Conservation (phyloP, 2,797 vertebrate species). For the Silurus aristotelis region DNA sequence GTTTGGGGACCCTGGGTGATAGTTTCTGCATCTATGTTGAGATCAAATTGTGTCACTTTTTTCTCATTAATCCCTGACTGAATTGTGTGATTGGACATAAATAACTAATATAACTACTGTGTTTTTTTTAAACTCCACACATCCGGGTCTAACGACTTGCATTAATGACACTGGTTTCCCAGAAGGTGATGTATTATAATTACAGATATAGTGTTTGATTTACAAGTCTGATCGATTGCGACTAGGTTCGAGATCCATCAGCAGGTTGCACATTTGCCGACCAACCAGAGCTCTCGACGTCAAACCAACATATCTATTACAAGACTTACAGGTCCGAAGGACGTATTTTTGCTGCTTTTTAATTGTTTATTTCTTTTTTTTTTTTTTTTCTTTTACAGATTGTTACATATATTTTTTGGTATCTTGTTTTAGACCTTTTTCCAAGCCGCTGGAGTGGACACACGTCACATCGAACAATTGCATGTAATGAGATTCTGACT, state of each 20-base stretch:
- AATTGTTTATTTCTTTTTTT: conserved; percentile 12
- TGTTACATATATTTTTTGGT: conserved; percentile 50
- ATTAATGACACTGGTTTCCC: background rate
- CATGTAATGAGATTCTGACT: conserved; percentile 68
- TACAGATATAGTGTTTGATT: background rate
- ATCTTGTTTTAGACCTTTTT: conserved; percentile 57
- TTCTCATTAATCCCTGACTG: background rate
- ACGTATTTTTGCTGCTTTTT: conserved; percentile 60
- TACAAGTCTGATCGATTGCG: background rate
- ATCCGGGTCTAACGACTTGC: too few relatives aligned
- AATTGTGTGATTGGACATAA: background rate
- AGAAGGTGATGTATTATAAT: background rate
- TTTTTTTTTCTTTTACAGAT: conserved; percentile 29
- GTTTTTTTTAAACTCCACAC: background rate
- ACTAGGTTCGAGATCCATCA: background rate
- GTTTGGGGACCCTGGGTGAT: too few relatives aligned
- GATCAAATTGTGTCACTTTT: too few relatives aligned
- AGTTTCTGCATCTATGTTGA: background rate
- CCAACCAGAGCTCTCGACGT: conserved; percentile 46
- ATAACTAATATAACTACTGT: background rate
- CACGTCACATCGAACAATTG: conserved; percentile 65
- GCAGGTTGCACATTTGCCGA: conserved; percentile 21
- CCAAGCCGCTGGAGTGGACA: conserved; percentile 45
- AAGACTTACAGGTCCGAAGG: conserved; percentile 49
- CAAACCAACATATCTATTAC: conserved; percentile 58